These are phyloP conservation scores for Nycteola revayana DNA, from an alignment of 2,888 invertebrate species.

Conservation along the genomic window DNA sequence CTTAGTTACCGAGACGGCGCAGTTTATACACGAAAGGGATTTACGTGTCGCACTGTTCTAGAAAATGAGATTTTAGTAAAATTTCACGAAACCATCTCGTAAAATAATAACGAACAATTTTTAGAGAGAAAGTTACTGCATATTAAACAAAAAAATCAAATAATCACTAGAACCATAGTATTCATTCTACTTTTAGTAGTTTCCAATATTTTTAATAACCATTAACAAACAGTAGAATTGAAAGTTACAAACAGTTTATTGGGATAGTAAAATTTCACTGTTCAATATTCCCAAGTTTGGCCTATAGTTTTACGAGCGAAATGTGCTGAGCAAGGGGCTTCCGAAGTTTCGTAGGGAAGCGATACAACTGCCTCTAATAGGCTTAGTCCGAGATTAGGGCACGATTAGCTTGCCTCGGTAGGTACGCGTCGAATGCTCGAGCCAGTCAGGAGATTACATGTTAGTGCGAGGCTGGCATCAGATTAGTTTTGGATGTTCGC, in stretches of 20 bases:
- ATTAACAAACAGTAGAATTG: conserved; percentile 40
- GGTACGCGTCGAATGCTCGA: conserved; percentile 61
- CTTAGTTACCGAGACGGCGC: conserved; percentile 66
- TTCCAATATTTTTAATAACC: conserved; percentile 35
- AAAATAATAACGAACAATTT: background rate
- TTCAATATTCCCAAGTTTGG: conserved; percentile 61
- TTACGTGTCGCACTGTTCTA: conserved; percentile 52
- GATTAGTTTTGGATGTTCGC: conserved; percentile 52
- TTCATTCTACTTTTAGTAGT: background rate
- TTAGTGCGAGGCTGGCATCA: conserved; percentile 62
- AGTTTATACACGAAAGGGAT: conserved; percentile 58
- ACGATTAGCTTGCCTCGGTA: conserved; percentile 73
- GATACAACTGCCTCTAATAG: conserved; percentile 79
- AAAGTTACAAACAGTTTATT: conserved; percentile 59
- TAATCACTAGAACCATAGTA: too few relatives aligned
- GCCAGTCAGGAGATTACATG: conserved; percentile 69
- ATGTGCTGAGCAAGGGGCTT: conserved; percentile 76
- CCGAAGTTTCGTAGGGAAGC: conserved; percentile 80
- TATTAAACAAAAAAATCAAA: too few relatives aligned
- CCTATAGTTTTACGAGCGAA: conserved; percentile 73
- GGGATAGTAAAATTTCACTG: conserved; percentile 69
- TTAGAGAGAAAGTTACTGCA: background rate
- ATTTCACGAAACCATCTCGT: conserved; percentile 10
- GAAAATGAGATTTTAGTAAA: conserved; percentile 55
- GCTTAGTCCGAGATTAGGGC: conserved; percentile 78